phyloP scores from a whole-genome alignment of 2,113 vertebrate genomes.

The Malurus cyaneus region DNA sequence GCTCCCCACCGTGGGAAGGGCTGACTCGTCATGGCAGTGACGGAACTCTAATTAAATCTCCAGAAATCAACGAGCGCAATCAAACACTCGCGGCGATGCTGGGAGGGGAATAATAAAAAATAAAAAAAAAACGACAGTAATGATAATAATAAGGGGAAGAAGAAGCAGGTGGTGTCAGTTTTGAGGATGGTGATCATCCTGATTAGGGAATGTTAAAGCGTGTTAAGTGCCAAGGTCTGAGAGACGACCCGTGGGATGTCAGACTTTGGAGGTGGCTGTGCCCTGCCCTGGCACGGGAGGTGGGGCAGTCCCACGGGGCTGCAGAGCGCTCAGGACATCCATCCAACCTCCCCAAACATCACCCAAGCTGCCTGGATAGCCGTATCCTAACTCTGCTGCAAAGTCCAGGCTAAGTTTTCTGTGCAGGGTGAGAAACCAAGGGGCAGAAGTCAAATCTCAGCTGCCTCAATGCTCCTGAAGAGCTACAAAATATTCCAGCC shows the following conservation, averaged over 20 bases:
- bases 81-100: background rate
- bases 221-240: background rate
- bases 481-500: background rate
- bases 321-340: background rate
- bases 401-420: background rate
- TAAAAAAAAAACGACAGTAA: background rate
- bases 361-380: accelerated
- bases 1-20: background rate
- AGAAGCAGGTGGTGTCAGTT: background rate
- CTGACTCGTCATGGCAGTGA: background rate
- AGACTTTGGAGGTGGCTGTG: background rate
- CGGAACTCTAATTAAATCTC: constrained; percentile 26
- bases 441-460: background rate
- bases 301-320: background rate
- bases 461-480: background rate
- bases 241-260: background rate
- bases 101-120: background rate
- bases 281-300: background rate
- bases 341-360: background rate
- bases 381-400: background rate
- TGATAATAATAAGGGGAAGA: background rate
- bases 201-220: constrained; percentile 5
- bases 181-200: background rate
- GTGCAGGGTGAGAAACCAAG: background rate
- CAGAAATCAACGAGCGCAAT: constrained; percentile 17